Conservation (phyloP, 2,113 vertebrate species). For the Labrus mixtus region DNA sequence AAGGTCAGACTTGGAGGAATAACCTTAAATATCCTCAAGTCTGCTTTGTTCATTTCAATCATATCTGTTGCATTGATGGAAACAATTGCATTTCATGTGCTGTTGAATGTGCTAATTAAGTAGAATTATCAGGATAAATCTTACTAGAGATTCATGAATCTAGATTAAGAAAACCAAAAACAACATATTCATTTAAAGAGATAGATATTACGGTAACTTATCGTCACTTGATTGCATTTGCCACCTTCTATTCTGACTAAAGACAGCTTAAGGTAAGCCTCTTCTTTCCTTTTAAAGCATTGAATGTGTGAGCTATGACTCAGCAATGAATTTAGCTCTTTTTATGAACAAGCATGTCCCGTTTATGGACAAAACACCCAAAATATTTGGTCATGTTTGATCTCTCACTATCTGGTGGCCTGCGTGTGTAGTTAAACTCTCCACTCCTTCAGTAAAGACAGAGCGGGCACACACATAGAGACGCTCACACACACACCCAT, state of each 20-base stretch:
- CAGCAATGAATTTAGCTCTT: conserved; percentile 24
- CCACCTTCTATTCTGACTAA: too few relatives aligned
- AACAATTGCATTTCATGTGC: too few relatives aligned
- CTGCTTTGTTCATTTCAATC: too few relatives aligned
- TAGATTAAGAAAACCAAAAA: too few relatives aligned
- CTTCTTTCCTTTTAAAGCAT: conserved; percentile 17
- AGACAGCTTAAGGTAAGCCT: neutral
- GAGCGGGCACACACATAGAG: neutral
- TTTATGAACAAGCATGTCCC: conserved; percentile 52
- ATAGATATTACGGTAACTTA: neutral
- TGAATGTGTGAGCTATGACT: conserved; percentile 43
- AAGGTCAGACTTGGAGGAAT: too few relatives aligned
- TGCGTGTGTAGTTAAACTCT: conserved; percentile 53
- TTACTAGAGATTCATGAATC: too few relatives aligned
- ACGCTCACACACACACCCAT: neutral
- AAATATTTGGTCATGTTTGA: conserved; percentile 69
- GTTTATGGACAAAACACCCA: conserved; percentile 57
- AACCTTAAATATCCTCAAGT: too few relatives aligned
- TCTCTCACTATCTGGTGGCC: conserved; percentile 60
- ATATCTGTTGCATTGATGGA: too few relatives aligned
- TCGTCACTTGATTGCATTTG: neutral
- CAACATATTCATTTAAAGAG: too few relatives aligned
- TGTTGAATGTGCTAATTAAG: too few relatives aligned
- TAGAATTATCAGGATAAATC: too few relatives aligned
- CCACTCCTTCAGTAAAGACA: conserved; percentile 50